Evolutionary conservation across 2,113 vertebrate species (phyloP).

Genomic region (Malurus alboscapulatus): DNA sequence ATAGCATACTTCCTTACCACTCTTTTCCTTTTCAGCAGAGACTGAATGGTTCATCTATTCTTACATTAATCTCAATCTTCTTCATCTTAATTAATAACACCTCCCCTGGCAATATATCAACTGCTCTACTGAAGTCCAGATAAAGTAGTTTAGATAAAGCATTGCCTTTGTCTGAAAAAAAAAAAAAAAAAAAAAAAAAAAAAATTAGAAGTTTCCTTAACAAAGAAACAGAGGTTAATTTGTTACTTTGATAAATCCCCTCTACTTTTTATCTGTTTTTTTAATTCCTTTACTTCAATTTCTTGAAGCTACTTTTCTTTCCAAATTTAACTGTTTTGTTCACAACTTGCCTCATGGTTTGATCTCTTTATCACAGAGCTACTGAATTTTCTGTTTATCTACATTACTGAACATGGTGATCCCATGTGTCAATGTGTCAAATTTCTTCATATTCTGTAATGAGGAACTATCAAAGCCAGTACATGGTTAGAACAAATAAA

Average conservation of each 20-base stretch:
- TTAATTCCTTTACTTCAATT: not conserved
- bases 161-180: not conserved
- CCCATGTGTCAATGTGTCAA: not conserved
- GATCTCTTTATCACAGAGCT: not conserved
- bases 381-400: not conserved
- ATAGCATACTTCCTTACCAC: not conserved
- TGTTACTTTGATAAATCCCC: not conserved
- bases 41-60: not conserved
- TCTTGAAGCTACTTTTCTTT: not conserved
- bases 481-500: not conserved
- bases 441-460: not conserved
- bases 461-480: not conserved
- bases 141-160: not conserved
- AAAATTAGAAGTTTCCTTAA: not conserved
- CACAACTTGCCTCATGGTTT: not conserved
- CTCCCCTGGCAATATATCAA: not conserved
- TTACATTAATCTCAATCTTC: not conserved
- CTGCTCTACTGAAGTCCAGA: not conserved
- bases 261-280: not conserved
- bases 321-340: not conserved
- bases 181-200: not conserved
- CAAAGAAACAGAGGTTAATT: not conserved
- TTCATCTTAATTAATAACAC: conserved; percentile 24
- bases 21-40: not conserved
- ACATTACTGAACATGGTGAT: not conserved